Conservation (phyloP, 2,888 invertebrate species). For the Lissocephala sabroskyi region DNA sequence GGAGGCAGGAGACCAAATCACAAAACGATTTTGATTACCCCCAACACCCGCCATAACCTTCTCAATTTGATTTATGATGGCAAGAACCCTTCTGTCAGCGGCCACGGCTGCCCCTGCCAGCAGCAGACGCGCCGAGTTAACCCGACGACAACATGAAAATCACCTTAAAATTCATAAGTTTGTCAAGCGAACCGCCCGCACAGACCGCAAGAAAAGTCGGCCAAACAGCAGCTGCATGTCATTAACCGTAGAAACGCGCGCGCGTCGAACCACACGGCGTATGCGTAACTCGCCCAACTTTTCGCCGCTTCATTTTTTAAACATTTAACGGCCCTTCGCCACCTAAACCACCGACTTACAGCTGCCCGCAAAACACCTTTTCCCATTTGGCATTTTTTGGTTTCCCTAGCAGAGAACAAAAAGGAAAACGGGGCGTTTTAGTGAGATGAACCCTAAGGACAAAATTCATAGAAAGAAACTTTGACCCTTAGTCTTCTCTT, state of each 20-base stretch:
- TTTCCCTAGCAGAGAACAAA: too few species aligned
- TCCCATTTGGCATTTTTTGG: conserved; percentile 23
- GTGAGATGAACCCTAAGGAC: too few species aligned
- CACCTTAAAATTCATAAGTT: conserved; percentile 64
- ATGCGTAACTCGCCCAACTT: conserved; percentile 44
- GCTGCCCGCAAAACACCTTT: conserved; percentile 21
- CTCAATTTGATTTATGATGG: conserved; percentile 48
- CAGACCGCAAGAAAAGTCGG: conserved; percentile 18
- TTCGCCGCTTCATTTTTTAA: conserved; percentile 51
- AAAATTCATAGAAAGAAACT: too few species aligned
- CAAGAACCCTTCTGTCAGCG: conserved; percentile 4
- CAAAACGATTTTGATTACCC: conserved; percentile 59
- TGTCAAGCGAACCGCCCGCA: conserved; percentile 26
- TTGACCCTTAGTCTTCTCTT: too few species aligned
- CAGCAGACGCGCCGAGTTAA: too few species aligned
- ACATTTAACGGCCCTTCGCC: conserved; percentile 35
- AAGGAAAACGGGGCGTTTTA: too few species aligned
- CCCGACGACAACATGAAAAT: conserved; percentile 38
- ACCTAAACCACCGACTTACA: too few species aligned
- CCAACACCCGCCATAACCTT: conserved; percentile 6
- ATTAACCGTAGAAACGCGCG: conserved; percentile 44
- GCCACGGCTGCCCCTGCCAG: conserved; percentile 3
- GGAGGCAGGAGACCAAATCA: too few species aligned
- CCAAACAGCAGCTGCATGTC: conserved; percentile 51
- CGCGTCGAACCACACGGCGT: conserved; percentile 38